phyloP scores from a whole-genome alignment of 1,140 invertebrate genomes.

The Steinernema khuongi region DNA sequence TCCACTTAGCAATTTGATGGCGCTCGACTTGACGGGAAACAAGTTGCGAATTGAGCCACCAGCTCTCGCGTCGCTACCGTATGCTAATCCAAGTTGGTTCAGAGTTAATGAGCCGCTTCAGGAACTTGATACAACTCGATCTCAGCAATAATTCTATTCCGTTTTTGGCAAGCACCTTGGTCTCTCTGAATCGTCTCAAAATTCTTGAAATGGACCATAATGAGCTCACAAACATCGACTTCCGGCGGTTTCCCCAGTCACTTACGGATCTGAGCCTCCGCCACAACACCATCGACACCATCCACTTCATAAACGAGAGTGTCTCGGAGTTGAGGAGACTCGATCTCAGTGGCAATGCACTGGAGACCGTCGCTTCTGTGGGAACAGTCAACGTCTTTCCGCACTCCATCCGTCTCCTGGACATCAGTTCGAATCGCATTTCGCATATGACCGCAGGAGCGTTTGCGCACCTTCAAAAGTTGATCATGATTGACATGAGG shows the following conservation, averaged over 20 bases:
- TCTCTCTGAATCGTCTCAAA: conserved; percentile 25
- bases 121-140: conserved; percentile 37
- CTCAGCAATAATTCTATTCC: conserved; percentile 35
- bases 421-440: conserved; percentile 31
- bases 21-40: conserved; percentile 37
- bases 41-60: conserved; percentile 27
- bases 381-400: conserved; percentile 35
- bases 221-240: conserved; percentile 35
- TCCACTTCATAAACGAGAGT: conserved; percentile 29
- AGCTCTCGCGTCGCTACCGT: conserved; percentile 29
- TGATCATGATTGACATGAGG: conserved; percentile 36
- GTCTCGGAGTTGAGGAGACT: conserved; percentile 27
- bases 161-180: conserved; percentile 32
- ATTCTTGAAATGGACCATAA: conserved; percentile 35
- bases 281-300: conserved; percentile 27
- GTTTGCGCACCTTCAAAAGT: conserved; percentile 25
- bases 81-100: neutral
- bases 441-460: conserved; percentile 31
- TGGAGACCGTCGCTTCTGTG: conserved; percentile 30
- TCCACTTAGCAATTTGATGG: conserved; percentile 35
- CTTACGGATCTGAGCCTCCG: conserved; percentile 35
- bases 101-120: conserved; percentile 5
- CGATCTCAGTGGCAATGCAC: conserved; percentile 30
- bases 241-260: conserved; percentile 30
- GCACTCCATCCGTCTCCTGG: conserved; percentile 24